phyloP scores from a whole-genome alignment of 2,113 vertebrate genomes.

The Lagopus leucura region DNA sequence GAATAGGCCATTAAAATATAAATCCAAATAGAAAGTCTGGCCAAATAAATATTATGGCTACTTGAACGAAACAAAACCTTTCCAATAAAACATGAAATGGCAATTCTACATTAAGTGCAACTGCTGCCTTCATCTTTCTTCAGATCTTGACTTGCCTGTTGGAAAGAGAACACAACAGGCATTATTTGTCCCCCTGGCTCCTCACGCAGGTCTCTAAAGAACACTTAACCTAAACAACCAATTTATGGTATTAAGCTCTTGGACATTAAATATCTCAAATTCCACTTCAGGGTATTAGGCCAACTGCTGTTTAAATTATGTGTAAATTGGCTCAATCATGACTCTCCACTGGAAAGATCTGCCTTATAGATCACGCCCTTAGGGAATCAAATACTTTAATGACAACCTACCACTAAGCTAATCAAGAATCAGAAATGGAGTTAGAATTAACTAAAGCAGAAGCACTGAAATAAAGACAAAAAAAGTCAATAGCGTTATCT shows the following conservation, averaged over 20 bases:
- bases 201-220: slow-evolving; percentile 1
- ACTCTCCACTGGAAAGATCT: slow-evolving; percentile 11
- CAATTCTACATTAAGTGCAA: background rate
- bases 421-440: slow-evolving; percentile 38
- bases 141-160: background rate
- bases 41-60: background rate
- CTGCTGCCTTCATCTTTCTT: background rate
- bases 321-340: slow-evolving; percentile 10
- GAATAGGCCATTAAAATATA: background rate
- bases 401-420: slow-evolving; percentile 40
- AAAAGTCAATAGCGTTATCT: background rate
- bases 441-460: slow-evolving; percentile 31
- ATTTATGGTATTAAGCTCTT: background rate
- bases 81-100: background rate
- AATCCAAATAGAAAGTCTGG: background rate
- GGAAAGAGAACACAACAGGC: background rate
- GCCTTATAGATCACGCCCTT: slow-evolving; percentile 24
- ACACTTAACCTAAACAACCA: slow-evolving; percentile 7
- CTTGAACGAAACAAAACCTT: background rate
- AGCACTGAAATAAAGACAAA: background rate
- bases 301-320: slow-evolving; percentile 50
- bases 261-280: slow-evolving; percentile 4
- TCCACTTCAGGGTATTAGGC: slow-evolving; percentile 39
- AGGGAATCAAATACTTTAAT: background rate
- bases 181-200: background rate